Percentiles rank a stretch among this genome's conserved stretches.
phyloP scores from a whole-genome alignment of 2,797 vertebrate genomes.

The Malacoctenus gilli region DNA sequence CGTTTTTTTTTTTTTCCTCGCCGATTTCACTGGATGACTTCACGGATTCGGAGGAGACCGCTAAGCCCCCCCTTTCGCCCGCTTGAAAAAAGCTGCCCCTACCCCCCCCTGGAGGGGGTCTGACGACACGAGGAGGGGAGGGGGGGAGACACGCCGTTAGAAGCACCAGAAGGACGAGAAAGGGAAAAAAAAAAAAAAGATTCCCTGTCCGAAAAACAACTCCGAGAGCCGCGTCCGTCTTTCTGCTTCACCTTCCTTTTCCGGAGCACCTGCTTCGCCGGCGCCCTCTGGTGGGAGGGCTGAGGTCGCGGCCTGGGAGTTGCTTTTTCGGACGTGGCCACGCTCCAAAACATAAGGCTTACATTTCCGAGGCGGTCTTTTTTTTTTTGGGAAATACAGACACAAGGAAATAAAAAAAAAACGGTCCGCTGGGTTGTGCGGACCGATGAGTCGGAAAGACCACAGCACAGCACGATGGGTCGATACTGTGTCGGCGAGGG shows the following conservation, averaged over 20 bases:
- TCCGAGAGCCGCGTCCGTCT: slow-evolving; percentile 46
- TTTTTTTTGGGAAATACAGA: slow-evolving; percentile 86
- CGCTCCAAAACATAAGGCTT: slow-evolving; percentile 67
- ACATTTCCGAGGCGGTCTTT: slow-evolving; percentile 75
- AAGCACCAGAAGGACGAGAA: slow-evolving; percentile 29
- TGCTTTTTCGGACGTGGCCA: slow-evolving; percentile 73
- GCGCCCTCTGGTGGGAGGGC: background rate
- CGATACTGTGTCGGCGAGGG: slow-evolving; percentile 41
- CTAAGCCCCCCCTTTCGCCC: slow-evolving; percentile 46
- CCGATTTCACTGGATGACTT: slow-evolving; percentile 1
- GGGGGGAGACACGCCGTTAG: slow-evolving; percentile 24
- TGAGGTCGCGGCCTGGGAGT: slow-evolving; percentile 32
- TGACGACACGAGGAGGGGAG: slow-evolving; percentile 20
- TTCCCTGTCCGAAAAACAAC: slow-evolving; percentile 71
- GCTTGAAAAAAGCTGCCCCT: slow-evolving; percentile 29
- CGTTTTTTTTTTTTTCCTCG: background rate
- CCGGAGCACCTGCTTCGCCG: background rate
- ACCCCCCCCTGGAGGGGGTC: too few relatives aligned
- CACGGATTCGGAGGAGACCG: slow-evolving; percentile 37
- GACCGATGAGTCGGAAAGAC: slow-evolving; percentile 47
- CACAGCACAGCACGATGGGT: slow-evolving; percentile 56
- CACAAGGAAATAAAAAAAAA: too few relatives aligned
- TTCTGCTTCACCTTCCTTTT: slow-evolving; percentile 12
- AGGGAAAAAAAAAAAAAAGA: slow-evolving; percentile 1
- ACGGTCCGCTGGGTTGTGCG: slow-evolving; percentile 41